A percentile compares a stretch with the other conserved stretches of the same genome.
phyloP scores from a whole-genome alignment of 2,113 vertebrate species.

The Crotalus tigris region DNA sequence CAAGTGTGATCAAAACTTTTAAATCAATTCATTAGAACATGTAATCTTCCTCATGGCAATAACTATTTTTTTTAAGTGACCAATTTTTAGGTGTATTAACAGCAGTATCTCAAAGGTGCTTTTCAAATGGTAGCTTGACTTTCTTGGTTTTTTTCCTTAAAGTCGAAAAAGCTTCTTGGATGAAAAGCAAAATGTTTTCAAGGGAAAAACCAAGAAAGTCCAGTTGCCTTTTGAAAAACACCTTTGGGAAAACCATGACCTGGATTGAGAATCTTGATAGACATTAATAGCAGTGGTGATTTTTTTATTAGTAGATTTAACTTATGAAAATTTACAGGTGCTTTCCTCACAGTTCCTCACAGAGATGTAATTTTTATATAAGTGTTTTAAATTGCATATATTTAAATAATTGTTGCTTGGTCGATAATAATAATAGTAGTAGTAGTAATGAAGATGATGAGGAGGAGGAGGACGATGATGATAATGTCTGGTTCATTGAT shows the following conservation, averaged over 20 bases:
- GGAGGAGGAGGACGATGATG: too few species aligned
- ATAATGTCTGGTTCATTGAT: too few species aligned
- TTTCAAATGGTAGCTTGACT: too few species aligned
- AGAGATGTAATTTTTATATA: neutral
- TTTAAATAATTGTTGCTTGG: neutral
- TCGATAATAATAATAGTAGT: neutral
- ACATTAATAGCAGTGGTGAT: neutral
- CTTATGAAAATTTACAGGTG: neutral
- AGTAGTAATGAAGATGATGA: too few species aligned
- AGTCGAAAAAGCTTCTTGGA: too few species aligned
- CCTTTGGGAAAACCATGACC: neutral
- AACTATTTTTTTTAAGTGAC: neutral
- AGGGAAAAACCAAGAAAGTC: too few species aligned
- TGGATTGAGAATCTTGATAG: neutral
- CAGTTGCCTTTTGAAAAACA: neutral
- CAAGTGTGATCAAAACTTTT: neutral
- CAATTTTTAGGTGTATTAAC: neutral
- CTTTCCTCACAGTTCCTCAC: neutral
- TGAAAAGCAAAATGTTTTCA: too few species aligned
- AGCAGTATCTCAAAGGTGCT: neutral
- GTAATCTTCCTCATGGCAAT: neutral
- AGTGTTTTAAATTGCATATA: neutral
- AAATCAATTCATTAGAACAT: neutral
- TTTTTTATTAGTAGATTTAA: neutral
- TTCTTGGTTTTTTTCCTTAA: too few species aligned